These are phyloP conservation scores for Pycnomerus fuliginosus DNA, from an alignment of 2,888 invertebrate species.

Conservation along the genomic window DNA sequence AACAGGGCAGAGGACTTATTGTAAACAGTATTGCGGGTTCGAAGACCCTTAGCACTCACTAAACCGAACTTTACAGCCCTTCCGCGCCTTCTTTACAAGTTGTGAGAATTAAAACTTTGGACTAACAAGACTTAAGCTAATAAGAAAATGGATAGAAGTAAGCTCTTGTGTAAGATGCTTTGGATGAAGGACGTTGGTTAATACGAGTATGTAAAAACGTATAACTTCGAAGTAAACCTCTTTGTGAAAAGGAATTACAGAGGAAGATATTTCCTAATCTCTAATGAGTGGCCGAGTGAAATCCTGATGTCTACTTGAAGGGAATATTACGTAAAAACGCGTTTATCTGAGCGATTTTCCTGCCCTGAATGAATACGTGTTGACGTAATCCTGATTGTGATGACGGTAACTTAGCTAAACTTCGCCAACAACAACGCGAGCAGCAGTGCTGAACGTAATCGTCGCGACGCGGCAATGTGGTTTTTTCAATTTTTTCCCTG, in stretches of 20 bases:
- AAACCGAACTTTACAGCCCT: slow-evolving; percentile 50
- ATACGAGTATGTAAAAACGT: not conserved
- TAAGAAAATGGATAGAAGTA: slow-evolving; percentile 55
- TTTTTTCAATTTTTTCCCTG: no score
- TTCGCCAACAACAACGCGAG: slow-evolving; percentile 21
- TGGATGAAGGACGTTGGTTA: slow-evolving; percentile 35
- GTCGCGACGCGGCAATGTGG: slow-evolving; percentile 20
- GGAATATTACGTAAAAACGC: slow-evolving; percentile 36
- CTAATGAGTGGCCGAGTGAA: slow-evolving; percentile 40
- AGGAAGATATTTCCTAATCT: slow-evolving; percentile 29
- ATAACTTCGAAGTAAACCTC: no score
- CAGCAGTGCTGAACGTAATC: slow-evolving; percentile 29
- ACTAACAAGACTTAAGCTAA: slow-evolving; percentile 61
- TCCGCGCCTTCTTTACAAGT: slow-evolving; percentile 52
- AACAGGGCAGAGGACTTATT: slow-evolving; percentile 50
- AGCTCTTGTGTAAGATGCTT: slow-evolving; percentile 54
- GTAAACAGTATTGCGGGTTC: slow-evolving; percentile 55
- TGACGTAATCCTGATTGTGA: slow-evolving; percentile 40
- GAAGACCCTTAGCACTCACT: slow-evolving; percentile 52
- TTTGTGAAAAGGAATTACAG: not conserved
- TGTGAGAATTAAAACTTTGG: slow-evolving; percentile 64
- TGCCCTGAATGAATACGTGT: slow-evolving; percentile 34
- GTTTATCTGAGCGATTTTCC: slow-evolving; percentile 41
- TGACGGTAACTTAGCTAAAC: slow-evolving; percentile 34
- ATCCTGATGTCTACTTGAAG: slow-evolving; percentile 27